Conservation (phyloP, 1,140 invertebrate species). For the Marisa cornuarietis region DNA sequence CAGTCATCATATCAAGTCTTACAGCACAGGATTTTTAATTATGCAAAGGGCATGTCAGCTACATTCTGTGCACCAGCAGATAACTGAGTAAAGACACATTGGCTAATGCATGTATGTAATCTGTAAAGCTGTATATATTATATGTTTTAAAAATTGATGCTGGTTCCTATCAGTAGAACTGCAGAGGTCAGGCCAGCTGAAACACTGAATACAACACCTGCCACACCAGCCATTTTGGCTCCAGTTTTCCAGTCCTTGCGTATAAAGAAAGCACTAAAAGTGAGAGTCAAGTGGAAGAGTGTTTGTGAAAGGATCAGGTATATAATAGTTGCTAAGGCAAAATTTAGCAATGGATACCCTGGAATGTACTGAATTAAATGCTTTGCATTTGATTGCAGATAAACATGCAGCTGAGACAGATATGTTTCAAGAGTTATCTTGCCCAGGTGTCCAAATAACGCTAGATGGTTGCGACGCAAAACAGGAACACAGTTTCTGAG, state of each 20-base stretch:
- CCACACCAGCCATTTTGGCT: slow-evolving; percentile 1
- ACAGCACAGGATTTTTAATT: no score
- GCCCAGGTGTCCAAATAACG: slow-evolving; percentile 45
- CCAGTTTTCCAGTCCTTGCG: slow-evolving; percentile 35
- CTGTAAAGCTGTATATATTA: no score
- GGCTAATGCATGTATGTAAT: no score
- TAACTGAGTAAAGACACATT: no score
- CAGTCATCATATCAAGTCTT: no score
- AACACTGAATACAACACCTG: background rate
- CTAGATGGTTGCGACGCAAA: slow-evolving; percentile 37
- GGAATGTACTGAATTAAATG: slow-evolving; percentile 44
- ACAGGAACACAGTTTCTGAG: slow-evolving; percentile 42
- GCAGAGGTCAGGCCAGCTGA: background rate
- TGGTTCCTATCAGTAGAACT: no score
- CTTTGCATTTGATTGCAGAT: slow-evolving; percentile 54
- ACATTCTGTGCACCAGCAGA: no score
- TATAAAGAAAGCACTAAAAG: slow-evolving; percentile 43
- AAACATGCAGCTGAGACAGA: slow-evolving; percentile 54
- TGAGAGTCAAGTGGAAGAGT: slow-evolving; percentile 47
- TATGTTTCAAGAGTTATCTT: slow-evolving; percentile 59
- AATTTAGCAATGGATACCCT: slow-evolving; percentile 47
- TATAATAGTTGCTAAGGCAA: slow-evolving; percentile 46
- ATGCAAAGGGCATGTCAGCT: no score
- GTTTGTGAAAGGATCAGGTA: slow-evolving; percentile 44
- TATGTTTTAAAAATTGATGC: no score